A percentile compares a stretch with the other conserved stretches of the same genome.
Conservation (phyloP, 2,113 vertebrate species). For the Entomyzon cyanotis region DNA sequence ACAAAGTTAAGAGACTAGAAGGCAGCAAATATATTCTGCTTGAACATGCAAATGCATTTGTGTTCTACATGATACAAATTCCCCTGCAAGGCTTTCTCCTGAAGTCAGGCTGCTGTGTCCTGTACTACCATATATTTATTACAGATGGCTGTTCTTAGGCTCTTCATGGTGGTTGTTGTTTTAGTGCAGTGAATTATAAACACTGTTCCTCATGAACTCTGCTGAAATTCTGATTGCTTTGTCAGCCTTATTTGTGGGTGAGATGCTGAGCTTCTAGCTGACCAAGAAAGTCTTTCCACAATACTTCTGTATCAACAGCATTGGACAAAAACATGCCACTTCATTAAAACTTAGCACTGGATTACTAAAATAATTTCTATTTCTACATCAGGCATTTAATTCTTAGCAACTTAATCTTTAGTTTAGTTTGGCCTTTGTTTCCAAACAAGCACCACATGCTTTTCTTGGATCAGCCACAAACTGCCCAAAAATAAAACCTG, state of each 20-base stretch:
- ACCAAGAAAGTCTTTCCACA: background rate
- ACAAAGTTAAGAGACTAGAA: background rate
- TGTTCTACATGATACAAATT: background rate
- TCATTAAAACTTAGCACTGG: background rate
- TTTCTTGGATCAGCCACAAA: background rate
- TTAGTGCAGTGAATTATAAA: background rate
- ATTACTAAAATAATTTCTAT: background rate
- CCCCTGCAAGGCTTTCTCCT: background rate
- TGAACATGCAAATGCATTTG: background rate
- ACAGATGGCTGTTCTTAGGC: background rate
- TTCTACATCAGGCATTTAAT: background rate
- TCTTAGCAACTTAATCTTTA: background rate
- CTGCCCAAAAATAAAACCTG: background rate
- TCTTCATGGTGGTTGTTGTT: background rate
- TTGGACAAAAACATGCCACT: background rate
- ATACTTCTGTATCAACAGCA: background rate
- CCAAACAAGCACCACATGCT: background rate
- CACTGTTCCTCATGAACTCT: background rate
- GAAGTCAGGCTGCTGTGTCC: background rate
- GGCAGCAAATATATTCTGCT: background rate
- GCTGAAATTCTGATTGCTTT: background rate
- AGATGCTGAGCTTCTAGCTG: conserved; percentile 3
- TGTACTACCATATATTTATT: background rate
- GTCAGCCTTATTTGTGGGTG: background rate
- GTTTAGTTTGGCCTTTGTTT: background rate